Conservation (phyloP, 2,113 vertebrate genomes). For the Periophthalmus modestus region DNA sequence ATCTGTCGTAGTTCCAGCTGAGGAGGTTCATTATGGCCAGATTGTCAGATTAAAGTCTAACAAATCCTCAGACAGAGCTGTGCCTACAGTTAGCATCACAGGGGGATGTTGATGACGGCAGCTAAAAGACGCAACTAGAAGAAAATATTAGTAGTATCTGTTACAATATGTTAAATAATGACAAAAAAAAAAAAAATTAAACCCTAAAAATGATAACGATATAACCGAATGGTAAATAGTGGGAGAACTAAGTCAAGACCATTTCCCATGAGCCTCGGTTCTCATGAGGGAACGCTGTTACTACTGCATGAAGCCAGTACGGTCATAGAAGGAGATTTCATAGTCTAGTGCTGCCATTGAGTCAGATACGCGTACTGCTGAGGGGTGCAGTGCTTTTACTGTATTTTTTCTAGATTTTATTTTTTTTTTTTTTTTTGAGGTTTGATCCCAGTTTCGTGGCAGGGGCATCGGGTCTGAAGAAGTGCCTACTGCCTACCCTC, state of each 20-base stretch:
- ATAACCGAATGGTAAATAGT: neutral
- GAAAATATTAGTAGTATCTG: too few species aligned
- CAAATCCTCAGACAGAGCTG: too few species aligned
- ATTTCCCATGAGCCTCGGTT: conserved; percentile 52
- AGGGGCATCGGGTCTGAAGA: conserved; percentile 69
- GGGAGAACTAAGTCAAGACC: conserved; percentile 32
- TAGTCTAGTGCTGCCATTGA: conserved; percentile 54
- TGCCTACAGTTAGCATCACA: too few species aligned
- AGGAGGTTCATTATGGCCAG: too few species aligned
- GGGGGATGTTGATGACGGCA: too few species aligned
- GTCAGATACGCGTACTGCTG: conserved; percentile 50
- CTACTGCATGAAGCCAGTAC: conserved; percentile 41
- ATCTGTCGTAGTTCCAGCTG: too few species aligned
- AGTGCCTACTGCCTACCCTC: conserved; percentile 64
- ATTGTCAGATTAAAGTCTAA: too few species aligned
- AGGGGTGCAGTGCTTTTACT: conserved; percentile 63
- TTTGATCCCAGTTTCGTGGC: conserved; percentile 70
- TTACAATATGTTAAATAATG: too few species aligned
- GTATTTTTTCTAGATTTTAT: conserved; percentile 30
- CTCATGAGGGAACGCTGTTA: conserved; percentile 55
- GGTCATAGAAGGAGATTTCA: conserved; percentile 68
- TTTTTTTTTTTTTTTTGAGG: conserved; percentile 28
- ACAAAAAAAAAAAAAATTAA: too few species aligned
- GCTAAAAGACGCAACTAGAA: too few species aligned
- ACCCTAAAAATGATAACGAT: too few species aligned